Base-by-base conservation (phyloP, 2,888 invertebrate genomes). In the Phalangium opilio region DNA sequence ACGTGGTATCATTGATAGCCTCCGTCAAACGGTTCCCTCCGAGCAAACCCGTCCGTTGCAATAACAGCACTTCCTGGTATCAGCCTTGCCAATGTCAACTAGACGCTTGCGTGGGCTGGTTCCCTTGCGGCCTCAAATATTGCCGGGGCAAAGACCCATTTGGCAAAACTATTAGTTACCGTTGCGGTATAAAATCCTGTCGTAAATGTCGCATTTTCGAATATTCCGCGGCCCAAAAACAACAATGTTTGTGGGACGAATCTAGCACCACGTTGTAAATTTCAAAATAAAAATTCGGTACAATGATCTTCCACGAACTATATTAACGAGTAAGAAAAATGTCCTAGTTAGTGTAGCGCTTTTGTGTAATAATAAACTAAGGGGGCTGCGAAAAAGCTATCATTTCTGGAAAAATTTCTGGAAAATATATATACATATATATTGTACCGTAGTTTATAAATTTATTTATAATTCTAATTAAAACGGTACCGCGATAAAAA, bases 171-270 rank as follows among this genome's bases (percentile, higher is more conserved):
- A 71, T 74, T 57, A 75, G 74, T 45, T 91, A 90, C 70, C 75
- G 91, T 45, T 93, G 93, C 65, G 93, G 93, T 55, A 93, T 93
- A 63, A 89, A 90, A 69, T 93, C 93, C 0, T 93, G 93, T 67
- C 78, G 81, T 60, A 81, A 84, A 64, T 90, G 90, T 68, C 80
- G 83, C 65, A 75, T 82, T 57, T 90, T 89, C 69, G 78, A 81
- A 58, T 90, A 83, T 69, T 83, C 81, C 66, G 84, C 84, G 52
- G 73, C 77, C 55, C 80, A 81, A 65, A 85, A 87, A 63, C 81
- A 83, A 64, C 75, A 77, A 60, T 85, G 85, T 68, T 71, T 84
- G 54, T 68, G 67, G 67, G 67, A 68, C 53, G 62, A 62, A 33
- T 50, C 27, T 4, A 27, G 27, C 27, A 27, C 4, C 27, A 7